Evolutionary conservation across 2,888 invertebrate genomes (phyloP).

Genomic region (Heliconius aoede): DNA sequence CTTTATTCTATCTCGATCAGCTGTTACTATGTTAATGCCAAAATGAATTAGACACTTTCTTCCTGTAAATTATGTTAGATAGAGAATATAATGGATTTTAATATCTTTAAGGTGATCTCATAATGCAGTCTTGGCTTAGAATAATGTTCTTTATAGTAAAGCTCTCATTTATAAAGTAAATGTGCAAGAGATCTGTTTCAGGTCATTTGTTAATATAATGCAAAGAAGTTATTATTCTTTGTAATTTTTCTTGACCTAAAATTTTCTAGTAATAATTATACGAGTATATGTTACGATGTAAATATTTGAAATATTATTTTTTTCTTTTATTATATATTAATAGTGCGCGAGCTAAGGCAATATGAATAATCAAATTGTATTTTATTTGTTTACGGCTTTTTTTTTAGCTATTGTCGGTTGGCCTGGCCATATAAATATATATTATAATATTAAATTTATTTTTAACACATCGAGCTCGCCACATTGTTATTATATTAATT

Average conservation of each 20-base stretch:
- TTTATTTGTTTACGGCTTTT: slow-evolving; percentile 28
- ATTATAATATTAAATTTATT: slow-evolving; percentile 46
- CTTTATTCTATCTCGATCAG: slow-evolving; percentile 41
- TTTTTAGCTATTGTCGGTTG: slow-evolving; percentile 51
- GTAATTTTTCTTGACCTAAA: slow-evolving; percentile 33
- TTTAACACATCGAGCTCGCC: slow-evolving; percentile 44
- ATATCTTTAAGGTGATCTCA: slow-evolving; percentile 71
- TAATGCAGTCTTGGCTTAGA: slow-evolving; percentile 62
- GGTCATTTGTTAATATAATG: slow-evolving; percentile 24
- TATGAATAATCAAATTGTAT: slow-evolving; percentile 26
- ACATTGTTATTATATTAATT: slow-evolving; percentile 75
- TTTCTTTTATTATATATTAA: slow-evolving; percentile 33
- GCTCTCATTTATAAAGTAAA: slow-evolving; percentile 44
- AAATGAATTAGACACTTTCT: slow-evolving; percentile 44
- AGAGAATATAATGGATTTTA: slow-evolving; percentile 44
- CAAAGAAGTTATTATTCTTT: slow-evolving; percentile 22
- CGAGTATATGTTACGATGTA: slow-evolving; percentile 33
- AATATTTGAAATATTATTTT: slow-evolving; percentile 34
- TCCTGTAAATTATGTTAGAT: slow-evolving; percentile 46
- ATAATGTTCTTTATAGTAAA: slow-evolving; percentile 47
- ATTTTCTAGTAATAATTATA: slow-evolving; percentile 35
- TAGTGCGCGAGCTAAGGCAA: slow-evolving; percentile 32
- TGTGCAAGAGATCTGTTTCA: slow-evolving; percentile 57
- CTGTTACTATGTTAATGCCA: slow-evolving; percentile 71
- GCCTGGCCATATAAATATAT: slow-evolving; percentile 59